Evolutionary conservation across 2,888 invertebrate genomes (phyloP).

Genomic region (Stenichneumon culpator): DNA sequence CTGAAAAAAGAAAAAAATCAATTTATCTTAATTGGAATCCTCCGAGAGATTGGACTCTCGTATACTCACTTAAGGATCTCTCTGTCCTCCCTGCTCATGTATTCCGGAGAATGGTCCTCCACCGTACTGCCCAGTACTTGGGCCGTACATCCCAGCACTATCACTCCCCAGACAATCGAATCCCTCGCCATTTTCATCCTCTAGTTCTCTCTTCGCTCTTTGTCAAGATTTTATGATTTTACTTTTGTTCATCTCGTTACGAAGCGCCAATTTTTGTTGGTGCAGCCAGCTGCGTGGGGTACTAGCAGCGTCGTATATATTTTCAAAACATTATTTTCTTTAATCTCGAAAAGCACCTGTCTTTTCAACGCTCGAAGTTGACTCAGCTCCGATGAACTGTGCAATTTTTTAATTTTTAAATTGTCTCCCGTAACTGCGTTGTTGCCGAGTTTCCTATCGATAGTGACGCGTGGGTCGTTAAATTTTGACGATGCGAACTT

Average conservation of each 20-base stretch:
- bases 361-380: too few species aligned
- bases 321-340: constrained; percentile 9
- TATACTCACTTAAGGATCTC: constrained; percentile 88
- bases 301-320: neutral
- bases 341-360: neutral
- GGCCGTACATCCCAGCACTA: constrained; percentile 77
- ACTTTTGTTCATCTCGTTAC: constrained; percentile 58
- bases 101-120: constrained; percentile 80
- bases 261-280: neutral
- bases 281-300: neutral
- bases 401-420: neutral
- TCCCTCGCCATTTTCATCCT: constrained; percentile 76
- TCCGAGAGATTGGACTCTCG: constrained; percentile 2
- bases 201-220: constrained; percentile 69
- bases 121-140: constrained; percentile 71
- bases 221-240: constrained; percentile 80
- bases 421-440: neutral
- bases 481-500: neutral
- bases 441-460: neutral
- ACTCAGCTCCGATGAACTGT: neutral
- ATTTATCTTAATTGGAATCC: constrained; percentile 1
- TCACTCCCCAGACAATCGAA: constrained; percentile 75
- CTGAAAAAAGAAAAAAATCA: constrained; percentile 85
- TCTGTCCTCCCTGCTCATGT: constrained; percentile 89
- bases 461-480: neutral